phyloP scores from a whole-genome alignment of 2,888 invertebrate genomes.

The Epistrophella euchroma region DNA sequence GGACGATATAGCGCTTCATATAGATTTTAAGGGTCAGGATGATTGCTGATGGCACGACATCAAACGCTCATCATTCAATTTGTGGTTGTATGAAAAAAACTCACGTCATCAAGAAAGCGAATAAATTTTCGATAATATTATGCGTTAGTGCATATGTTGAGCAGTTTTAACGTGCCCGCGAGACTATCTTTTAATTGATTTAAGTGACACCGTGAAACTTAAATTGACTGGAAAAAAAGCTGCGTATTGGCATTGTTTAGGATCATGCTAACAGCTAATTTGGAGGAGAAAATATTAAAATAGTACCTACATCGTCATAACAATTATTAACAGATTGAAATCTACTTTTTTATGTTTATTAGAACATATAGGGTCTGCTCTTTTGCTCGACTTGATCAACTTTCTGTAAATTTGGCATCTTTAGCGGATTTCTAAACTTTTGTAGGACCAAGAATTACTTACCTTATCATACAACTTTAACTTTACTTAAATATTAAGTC shows the following conservation, averaged over 20 bases:
- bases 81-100: slow-evolving; percentile 50
- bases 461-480: too few species aligned
- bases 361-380: too few species aligned
- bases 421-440: too few species aligned
- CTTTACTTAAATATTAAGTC: too few species aligned
- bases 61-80: slow-evolving; percentile 65
- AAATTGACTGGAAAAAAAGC: slow-evolving; percentile 34
- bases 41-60: slow-evolving; percentile 42
- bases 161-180: slow-evolving; percentile 28
- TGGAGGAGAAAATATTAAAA: neutral
- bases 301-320: neutral
- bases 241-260: slow-evolving; percentile 2
- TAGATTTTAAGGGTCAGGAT: slow-evolving; percentile 36
- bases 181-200: slow-evolving; percentile 66
- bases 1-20: neutral
- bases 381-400: too few species aligned
- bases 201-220: slow-evolving; percentile 57
- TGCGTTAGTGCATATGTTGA: slow-evolving; percentile 31
- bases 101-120: slow-evolving; percentile 21
- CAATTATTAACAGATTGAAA: slow-evolving; percentile 3
- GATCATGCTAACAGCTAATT: slow-evolving; percentile 55
- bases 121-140: slow-evolving; percentile 39
- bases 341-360: neutral
- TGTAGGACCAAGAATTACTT: too few species aligned
- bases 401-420: too few species aligned